Conservation (phyloP, 1,140 invertebrate species). For the Drosophila ogumai region DNA sequence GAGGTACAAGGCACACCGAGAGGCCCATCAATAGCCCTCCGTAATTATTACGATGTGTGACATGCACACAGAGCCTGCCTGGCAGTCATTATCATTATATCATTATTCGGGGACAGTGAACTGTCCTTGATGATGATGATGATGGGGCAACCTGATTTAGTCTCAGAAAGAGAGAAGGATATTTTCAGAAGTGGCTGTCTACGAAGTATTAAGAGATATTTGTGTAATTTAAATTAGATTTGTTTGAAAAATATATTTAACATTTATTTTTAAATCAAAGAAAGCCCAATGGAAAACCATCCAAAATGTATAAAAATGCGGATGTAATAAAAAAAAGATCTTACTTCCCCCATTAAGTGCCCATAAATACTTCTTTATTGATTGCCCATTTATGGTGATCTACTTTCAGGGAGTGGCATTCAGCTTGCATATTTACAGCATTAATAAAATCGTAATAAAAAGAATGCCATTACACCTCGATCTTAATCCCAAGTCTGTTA, state of each 20-base stretch:
- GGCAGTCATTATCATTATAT: conserved; percentile 68
- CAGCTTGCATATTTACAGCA: conserved; percentile 6
- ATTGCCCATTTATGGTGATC: conserved; percentile 5
- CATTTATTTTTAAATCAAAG: not conserved
- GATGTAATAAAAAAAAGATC: not conserved
- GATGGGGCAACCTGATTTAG: conserved; percentile 40
- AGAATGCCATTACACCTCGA: conserved; percentile 2
- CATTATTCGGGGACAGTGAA: conserved; percentile 32
- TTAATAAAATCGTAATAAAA: conserved; percentile 24
- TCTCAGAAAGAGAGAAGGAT: not conserved
- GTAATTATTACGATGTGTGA: conserved; percentile 74
- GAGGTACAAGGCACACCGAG: conserved; percentile 5
- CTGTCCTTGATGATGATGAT: conserved; percentile 48
- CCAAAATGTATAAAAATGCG: not conserved
- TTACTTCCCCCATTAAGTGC: not conserved
- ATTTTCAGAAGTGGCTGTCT: not conserved
- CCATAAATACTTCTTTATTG: conserved; percentile 5
- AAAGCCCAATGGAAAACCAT: not conserved
- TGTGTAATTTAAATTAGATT: too few species aligned
- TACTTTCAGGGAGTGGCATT: conserved; percentile 2
- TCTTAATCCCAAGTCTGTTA: not conserved
- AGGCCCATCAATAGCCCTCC: conserved; percentile 44
- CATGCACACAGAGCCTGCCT: conserved; percentile 52
- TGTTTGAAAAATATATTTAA: too few species aligned
- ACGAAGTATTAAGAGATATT: too few species aligned